These are phyloP conservation scores for Anas flavirostris DNA, from an alignment of 2,797 vertebrate species.

Conservation along the genomic window DNA sequence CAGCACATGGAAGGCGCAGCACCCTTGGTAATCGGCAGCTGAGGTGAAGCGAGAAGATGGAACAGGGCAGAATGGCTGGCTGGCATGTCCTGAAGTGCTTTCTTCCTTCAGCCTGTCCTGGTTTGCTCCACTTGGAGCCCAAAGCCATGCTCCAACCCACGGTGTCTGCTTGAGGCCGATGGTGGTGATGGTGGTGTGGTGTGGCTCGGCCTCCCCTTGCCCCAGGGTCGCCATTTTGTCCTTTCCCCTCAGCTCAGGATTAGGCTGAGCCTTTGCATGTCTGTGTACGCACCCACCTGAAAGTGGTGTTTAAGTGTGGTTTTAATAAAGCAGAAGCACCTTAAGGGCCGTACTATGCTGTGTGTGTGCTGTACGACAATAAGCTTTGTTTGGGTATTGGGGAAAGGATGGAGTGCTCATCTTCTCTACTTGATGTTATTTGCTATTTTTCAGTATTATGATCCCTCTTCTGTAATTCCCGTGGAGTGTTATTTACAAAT, in stretches of 20 bases:
- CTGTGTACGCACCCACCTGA: not conserved
- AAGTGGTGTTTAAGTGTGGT: not conserved
- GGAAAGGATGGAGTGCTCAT: not conserved
- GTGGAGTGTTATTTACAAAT: not conserved
- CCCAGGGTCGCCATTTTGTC: slow-evolving; percentile 17
- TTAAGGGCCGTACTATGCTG: not conserved
- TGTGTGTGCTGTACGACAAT: not conserved
- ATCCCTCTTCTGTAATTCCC: not conserved
- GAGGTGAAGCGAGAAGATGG: not conserved
- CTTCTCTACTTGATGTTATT: not conserved
- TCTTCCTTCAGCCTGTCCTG: not conserved
- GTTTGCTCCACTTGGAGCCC: not conserved
- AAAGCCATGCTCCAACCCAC: not conserved
- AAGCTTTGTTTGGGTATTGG: not conserved
- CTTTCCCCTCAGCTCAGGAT: not conserved
- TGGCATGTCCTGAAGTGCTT: not conserved
- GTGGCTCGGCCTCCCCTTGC: not conserved
- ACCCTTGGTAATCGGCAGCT: not conserved
- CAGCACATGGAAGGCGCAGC: not conserved
- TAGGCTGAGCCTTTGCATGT: not conserved
- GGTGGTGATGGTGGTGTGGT: too few relatives aligned
- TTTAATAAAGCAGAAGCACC: not conserved
- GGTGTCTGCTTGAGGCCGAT: not conserved
- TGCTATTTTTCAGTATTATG: not conserved
- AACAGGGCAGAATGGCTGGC: not conserved